These are phyloP conservation scores for Sebastiscus tertius DNA, from an alignment of 2,797 vertebrate genomes.

Conservation along the genomic window DNA sequence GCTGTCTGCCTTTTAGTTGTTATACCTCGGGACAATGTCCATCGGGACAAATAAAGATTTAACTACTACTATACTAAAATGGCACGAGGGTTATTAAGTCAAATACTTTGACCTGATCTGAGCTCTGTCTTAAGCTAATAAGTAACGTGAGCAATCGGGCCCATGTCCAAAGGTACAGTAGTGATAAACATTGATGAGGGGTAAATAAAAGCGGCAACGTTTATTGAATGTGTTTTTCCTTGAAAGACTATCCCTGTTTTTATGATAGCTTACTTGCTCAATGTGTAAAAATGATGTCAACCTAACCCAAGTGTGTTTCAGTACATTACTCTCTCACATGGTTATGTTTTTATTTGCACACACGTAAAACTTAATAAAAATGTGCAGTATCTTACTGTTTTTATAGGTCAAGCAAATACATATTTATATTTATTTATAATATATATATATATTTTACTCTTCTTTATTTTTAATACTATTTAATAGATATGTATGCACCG, in stretches of 20 bases:
- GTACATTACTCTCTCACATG: not conserved
- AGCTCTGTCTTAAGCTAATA: slow-evolving; percentile 65
- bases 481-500: too few relatives aligned
- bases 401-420: too few relatives aligned
- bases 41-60: not conserved
- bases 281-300: not conserved
- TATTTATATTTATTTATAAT: too few relatives aligned
- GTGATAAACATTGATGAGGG: slow-evolving; percentile 41
- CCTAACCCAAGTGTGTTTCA: not conserved
- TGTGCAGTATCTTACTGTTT: too few relatives aligned
- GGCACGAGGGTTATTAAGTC: not conserved
- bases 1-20: not conserved
- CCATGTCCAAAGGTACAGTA: slow-evolving; percentile 58
- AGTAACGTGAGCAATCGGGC: slow-evolving; percentile 63
- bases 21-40: not conserved
- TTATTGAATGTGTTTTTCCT: not conserved
- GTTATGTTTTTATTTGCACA: not conserved
- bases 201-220: slow-evolving; percentile 12
- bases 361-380: not conserved
- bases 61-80: not conserved
- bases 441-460: too few relatives aligned
- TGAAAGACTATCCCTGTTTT: not conserved
- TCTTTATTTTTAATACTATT: too few relatives aligned
- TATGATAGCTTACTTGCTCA: not conserved
- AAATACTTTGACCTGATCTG: slow-evolving; percentile 54